Conservation (phyloP, 2,888 invertebrate species). For the Agriotes lineatus region DNA sequence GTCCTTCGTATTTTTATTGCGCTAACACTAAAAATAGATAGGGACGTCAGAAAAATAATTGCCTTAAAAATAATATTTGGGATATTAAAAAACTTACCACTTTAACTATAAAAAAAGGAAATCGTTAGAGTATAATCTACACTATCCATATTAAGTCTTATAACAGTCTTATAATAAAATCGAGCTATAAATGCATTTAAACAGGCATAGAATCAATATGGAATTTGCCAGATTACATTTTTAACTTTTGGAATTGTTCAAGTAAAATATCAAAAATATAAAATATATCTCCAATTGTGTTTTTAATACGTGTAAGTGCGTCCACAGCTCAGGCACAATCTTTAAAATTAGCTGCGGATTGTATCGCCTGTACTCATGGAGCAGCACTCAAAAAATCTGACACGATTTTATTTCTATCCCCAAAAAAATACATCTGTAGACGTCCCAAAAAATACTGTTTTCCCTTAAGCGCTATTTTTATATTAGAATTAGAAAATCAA, state of each 20-base stretch:
- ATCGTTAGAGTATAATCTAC: background rate
- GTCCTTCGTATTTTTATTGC: background rate
- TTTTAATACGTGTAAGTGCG: no score
- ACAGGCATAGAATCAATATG: constrained; percentile 12
- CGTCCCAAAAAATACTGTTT: constrained; percentile 7
- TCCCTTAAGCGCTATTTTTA: constrained; percentile 6
- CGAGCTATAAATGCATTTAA: constrained; percentile 1
- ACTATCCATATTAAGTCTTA: no score
- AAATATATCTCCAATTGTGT: no score
- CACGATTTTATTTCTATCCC: constrained; percentile 11
- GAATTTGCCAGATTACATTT: background rate
- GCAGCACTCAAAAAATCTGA: constrained; percentile 9
- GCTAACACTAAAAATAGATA: constrained; percentile 9
- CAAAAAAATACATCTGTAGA: constrained; percentile 14
- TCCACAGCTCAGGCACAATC: no score
- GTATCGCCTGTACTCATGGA: background rate
- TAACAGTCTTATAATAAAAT: no score
- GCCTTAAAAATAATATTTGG: constrained; percentile 9
- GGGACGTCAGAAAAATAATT: constrained; percentile 2
- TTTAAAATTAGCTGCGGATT: no score
- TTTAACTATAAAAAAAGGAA: constrained; percentile 10
- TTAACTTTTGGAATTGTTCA: background rate
- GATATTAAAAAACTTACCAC: constrained; percentile 20
- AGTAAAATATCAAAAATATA: no score
- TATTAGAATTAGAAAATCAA: constrained; percentile 5